A percentile compares a stretch with the other conserved stretches of the same genome.
Evolutionary conservation across 2,888 invertebrate species (phyloP).

Genomic region (Caenorhabditis virilis): DNA sequence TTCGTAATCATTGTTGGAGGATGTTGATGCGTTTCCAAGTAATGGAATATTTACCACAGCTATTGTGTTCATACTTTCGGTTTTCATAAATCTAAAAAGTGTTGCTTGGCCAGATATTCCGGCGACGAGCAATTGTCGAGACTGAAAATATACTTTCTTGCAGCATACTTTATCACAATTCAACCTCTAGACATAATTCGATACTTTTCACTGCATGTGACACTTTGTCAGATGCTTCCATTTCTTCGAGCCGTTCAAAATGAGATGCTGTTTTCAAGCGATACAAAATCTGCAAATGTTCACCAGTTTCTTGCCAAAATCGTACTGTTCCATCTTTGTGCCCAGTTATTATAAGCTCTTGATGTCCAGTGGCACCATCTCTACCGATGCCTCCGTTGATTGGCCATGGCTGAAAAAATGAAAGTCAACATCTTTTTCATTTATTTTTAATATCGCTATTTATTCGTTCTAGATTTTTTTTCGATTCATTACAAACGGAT

Average conservation of each 20-base stretch:
- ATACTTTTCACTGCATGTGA: slow-evolving; percentile 60
- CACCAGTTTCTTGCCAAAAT: slow-evolving; percentile 96
- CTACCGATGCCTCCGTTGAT: slow-evolving; percentile 95
- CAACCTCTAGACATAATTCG: slow-evolving; percentile 80
- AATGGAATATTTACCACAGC: slow-evolving; percentile 73
- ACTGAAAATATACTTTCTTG: slow-evolving; percentile 70
- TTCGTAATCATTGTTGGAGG: slow-evolving; percentile 11
- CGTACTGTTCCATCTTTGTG: slow-evolving; percentile 90
- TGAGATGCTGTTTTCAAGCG: slow-evolving; percentile 80
- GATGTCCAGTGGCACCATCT: slow-evolving; percentile 91
- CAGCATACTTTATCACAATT: background rate
- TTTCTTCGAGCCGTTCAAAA: slow-evolving; percentile 68
- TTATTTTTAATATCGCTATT: no score
- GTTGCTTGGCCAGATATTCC: slow-evolving; percentile 91
- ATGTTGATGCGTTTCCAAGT: slow-evolving; percentile 16
- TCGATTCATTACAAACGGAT: no score
- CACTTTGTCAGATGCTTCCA: slow-evolving; percentile 48
- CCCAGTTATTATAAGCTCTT: slow-evolving; percentile 94
- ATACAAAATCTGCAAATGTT: slow-evolving; percentile 75
- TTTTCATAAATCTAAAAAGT: slow-evolving; percentile 91
- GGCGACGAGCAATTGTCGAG: slow-evolving; percentile 84
- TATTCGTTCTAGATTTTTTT: no score
- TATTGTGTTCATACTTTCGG: slow-evolving; percentile 78
- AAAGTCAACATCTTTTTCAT: background rate
- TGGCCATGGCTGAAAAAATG: slow-evolving; percentile 81